Percentiles rank a stretch among this genome's conserved stretches.
phyloP scores from a whole-genome alignment of 1,140 invertebrate genomes.

The Drosophila pectinifera region DNA sequence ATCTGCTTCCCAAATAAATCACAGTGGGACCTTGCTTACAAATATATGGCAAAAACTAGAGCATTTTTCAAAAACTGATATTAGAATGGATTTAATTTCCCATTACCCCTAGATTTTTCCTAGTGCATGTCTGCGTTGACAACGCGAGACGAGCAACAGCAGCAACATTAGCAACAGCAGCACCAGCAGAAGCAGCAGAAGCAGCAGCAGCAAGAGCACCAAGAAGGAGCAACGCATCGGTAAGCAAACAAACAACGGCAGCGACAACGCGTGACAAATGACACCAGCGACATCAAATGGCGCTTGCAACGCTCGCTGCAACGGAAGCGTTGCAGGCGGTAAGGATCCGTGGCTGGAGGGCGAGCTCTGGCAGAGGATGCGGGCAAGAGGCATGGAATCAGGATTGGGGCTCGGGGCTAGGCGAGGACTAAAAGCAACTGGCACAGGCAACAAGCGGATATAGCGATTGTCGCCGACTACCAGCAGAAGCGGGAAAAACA shows the following conservation, averaged over 20 bases:
- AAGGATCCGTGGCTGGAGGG: background rate
- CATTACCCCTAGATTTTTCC: background rate
- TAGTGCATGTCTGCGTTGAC: conserved; percentile 35
- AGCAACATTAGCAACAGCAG: conserved; percentile 29
- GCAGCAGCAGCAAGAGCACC: conserved; percentile 11
- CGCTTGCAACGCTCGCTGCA: conserved; percentile 50
- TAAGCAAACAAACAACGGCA: conserved; percentile 59
- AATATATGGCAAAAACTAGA: background rate
- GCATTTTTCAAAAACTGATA: background rate
- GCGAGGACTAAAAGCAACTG: conserved; percentile 11
- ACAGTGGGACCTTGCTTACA: background rate
- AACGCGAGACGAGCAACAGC: conserved; percentile 28
- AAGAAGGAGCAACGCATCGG: conserved; percentile 47
- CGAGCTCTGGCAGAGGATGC: no score
- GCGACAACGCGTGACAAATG: conserved; percentile 76
- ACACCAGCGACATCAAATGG: conserved; percentile 76
- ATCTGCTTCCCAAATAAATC: no score
- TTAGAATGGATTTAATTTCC: no score
- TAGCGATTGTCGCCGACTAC: conserved; percentile 67
- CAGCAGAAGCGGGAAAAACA: conserved; percentile 34
- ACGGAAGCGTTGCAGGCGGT: conserved; percentile 51
- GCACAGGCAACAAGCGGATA: conserved; percentile 64
- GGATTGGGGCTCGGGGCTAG: conserved; percentile 1
- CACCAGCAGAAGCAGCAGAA: background rate
- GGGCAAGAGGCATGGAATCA: conserved; percentile 8